Evolutionary conservation across 2,888 invertebrate genomes (phyloP).

Genomic region (Amiota mariae): DNA sequence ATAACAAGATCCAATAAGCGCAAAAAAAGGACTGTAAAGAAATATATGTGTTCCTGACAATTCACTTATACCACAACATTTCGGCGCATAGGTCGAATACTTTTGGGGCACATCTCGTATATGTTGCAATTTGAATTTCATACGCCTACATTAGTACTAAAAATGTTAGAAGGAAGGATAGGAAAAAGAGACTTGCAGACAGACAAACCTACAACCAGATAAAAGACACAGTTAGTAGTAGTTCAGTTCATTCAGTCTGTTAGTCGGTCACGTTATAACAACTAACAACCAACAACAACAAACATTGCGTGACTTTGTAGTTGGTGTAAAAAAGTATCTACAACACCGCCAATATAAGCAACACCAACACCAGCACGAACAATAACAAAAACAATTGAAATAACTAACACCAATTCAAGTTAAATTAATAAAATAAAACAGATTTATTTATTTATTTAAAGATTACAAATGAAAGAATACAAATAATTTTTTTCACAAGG

Average conservation of each 20-base stretch:
- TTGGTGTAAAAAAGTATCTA: not conserved
- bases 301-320: constrained; percentile 24
- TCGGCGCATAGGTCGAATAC: not conserved
- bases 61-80: no score
- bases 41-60: no score
- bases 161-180: not conserved
- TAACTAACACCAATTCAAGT: constrained; percentile 21
- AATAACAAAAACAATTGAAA: constrained; percentile 1
- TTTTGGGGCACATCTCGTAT: not conserved
- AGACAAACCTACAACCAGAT: not conserved
- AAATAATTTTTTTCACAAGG: no score
- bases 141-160: constrained; percentile 25
- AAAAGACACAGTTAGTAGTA: not conserved
- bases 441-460: no score
- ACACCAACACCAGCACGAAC: not conserved
- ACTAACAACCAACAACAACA: not conserved
- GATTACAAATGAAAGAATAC: no score
- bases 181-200: not conserved
- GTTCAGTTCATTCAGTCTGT: constrained; percentile 9
- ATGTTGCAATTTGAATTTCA: constrained; percentile 25
- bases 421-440: constrained; percentile 19
- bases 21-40: no score
- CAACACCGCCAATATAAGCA: constrained; percentile 13
- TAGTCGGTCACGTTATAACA: constrained; percentile 26
- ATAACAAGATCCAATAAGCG: no score